A percentile compares a stretch with the other conserved stretches of the same genome.
These are phyloP conservation scores for Minunthozetes semirufus DNA, from an alignment of 2,888 invertebrate species.

Conservation along the genomic window DNA sequence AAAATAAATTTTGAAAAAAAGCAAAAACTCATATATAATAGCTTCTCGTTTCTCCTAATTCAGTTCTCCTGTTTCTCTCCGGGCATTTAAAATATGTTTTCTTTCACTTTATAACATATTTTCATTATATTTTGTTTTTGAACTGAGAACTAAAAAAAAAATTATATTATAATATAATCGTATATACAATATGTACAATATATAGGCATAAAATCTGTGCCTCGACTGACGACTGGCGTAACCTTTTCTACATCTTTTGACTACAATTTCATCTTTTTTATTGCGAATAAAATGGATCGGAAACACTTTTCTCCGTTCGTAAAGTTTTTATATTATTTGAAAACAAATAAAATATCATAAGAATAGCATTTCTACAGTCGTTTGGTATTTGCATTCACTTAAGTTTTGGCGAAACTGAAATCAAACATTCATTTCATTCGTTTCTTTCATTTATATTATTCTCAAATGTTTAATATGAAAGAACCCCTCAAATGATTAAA, in stretches of 20 bases:
- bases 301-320: background rate
- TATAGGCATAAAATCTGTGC: background rate
- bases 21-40: background rate
- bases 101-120: slow-evolving; percentile 15
- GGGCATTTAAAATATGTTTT: slow-evolving; percentile 7
- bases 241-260: background rate
- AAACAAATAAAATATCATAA: background rate
- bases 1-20: slow-evolving; percentile 15
- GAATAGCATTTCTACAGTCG: background rate
- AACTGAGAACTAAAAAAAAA: background rate
- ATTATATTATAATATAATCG: background rate
- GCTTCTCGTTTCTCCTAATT: background rate
- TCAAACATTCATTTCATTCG: no score
- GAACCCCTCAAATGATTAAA: no score
- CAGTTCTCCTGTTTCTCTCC: background rate
- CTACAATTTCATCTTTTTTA: background rate
- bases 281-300: background rate
- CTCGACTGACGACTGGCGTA: background rate
- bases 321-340: background rate
- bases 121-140: slow-evolving; percentile 12
- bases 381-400: background rate
- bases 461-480: no score
- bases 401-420: no score
- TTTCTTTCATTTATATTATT: no score
- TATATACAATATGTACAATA: background rate